Evolutionary conservation across 2,797 vertebrate genomes (phyloP).

Genomic region (Paedocypris micromegethes): DNA sequence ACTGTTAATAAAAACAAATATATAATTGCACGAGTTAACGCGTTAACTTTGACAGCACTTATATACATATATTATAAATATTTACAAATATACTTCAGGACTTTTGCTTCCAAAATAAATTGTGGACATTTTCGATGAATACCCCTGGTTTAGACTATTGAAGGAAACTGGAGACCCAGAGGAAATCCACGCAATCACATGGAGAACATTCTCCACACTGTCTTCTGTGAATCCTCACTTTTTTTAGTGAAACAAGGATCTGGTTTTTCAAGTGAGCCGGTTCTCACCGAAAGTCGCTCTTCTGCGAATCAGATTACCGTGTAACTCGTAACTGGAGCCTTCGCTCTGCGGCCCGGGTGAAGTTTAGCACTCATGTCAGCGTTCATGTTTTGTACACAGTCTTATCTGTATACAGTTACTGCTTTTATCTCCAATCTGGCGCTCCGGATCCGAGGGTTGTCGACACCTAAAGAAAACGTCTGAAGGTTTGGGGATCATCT

Average conservation of each 20-base stretch:
- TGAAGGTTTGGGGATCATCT: constrained; percentile 6
- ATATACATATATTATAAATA: too few species aligned
- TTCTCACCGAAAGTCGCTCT: constrained; percentile 7
- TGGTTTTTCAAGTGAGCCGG: constrained; percentile 21
- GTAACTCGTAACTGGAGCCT: constrained; percentile 65
- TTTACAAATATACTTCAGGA: too few species aligned
- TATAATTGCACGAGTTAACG: too few species aligned
- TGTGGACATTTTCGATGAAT: too few species aligned
- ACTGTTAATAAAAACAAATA: too few species aligned
- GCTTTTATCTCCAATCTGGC: constrained; percentile 10
- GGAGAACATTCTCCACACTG: not conserved
- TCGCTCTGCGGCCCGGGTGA: constrained; percentile 49
- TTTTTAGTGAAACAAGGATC: not conserved
- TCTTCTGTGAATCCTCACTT: constrained; percentile 6
- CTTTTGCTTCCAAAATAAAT: too few species aligned
- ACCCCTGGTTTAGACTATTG: too few species aligned
- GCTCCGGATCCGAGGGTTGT: constrained; percentile 3
- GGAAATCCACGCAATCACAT: too few species aligned
- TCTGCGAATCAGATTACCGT: constrained; percentile 33
- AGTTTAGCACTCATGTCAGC: constrained; percentile 61
- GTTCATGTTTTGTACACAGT: constrained; percentile 59
- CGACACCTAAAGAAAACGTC: constrained; percentile 7
- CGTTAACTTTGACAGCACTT: too few species aligned
- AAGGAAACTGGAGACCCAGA: too few species aligned
- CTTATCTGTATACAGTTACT: constrained; percentile 63